Conservation (phyloP, 2,797 vertebrate species). For the Acanthurus tractus region DNA sequence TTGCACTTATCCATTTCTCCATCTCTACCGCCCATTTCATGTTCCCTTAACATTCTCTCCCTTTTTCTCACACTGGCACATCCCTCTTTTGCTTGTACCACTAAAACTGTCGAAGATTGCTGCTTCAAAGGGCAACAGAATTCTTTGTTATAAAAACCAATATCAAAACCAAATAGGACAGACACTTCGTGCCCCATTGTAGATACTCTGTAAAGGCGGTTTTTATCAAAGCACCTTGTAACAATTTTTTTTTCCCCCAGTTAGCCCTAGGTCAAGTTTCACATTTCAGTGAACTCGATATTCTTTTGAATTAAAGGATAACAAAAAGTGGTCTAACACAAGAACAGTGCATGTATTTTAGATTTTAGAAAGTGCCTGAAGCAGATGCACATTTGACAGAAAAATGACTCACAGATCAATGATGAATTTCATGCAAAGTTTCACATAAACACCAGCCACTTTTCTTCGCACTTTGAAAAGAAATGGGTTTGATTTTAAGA, state of each 20-base stretch:
- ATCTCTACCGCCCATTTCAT: constrained; percentile 33
- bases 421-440: constrained; percentile 27
- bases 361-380: constrained; percentile 9
- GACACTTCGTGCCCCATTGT: background rate
- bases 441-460: constrained; percentile 1
- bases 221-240: constrained; percentile 34
- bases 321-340: constrained; percentile 12
- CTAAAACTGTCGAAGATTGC: constrained; percentile 10
- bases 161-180: background rate
- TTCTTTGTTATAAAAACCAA: constrained; percentile 23
- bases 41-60: constrained; percentile 31
- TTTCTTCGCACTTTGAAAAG: background rate
- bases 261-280: constrained; percentile 25
- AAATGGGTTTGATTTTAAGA: constrained; percentile 57
- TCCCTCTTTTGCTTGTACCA: constrained; percentile 9
- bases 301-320: constrained; percentile 25
- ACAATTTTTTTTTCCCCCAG: background rate
- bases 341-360: constrained; percentile 9
- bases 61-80: background rate
- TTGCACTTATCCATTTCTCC: constrained; percentile 40
- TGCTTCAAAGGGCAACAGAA: constrained; percentile 29
- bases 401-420: constrained; percentile 33
- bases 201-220: background rate
- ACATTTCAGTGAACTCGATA: constrained; percentile 18
- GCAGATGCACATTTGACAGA: constrained; percentile 12